A percentile compares a stretch with the other conserved stretches of the same genome.
Conservation (phyloP, 1,140 invertebrate species). For the Cotesia vestalis region DNA sequence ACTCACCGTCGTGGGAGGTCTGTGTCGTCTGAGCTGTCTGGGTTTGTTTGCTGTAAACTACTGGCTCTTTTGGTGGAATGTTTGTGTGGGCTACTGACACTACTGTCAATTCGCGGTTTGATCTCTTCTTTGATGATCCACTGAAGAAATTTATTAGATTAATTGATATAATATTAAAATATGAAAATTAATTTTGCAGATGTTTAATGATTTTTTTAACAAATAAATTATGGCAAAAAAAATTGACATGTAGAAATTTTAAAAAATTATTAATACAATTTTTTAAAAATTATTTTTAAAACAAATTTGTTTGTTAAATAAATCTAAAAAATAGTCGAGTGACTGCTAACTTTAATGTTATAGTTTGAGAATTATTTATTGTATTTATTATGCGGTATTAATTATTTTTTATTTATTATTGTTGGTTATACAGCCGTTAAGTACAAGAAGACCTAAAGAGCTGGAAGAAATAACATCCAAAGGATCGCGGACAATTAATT, state of each 20-base stretch:
- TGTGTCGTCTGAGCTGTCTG: constrained; percentile 81
- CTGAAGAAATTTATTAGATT: constrained; percentile 50
- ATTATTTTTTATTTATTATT: constrained; percentile 19
- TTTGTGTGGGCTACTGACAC: constrained; percentile 92
- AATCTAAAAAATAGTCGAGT: no score
- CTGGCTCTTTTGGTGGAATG: constrained; percentile 93
- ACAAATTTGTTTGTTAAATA: no score
- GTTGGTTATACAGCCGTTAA: constrained; percentile 15
- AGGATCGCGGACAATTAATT: constrained; percentile 35
- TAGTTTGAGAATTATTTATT: no score
- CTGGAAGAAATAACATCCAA: constrained; percentile 27
- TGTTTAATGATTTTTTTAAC: no score
- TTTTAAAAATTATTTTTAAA: not conserved
- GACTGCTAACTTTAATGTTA: no score
- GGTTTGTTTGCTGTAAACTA: constrained; percentile 93
- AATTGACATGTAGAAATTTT: no score
- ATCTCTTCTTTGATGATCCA: constrained; percentile 70
- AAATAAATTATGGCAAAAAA: no score
- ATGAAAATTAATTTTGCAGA: no score
- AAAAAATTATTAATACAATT: not conserved
- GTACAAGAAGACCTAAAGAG: constrained; percentile 26
- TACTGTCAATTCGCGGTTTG: constrained; percentile 74
- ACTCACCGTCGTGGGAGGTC: constrained; percentile 82
- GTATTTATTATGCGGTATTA: not conserved
- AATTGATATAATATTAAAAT: constrained; percentile 39